These are phyloP conservation scores for Xanthia togata DNA, from an alignment of 2,888 invertebrate species.

Conservation along the genomic window DNA sequence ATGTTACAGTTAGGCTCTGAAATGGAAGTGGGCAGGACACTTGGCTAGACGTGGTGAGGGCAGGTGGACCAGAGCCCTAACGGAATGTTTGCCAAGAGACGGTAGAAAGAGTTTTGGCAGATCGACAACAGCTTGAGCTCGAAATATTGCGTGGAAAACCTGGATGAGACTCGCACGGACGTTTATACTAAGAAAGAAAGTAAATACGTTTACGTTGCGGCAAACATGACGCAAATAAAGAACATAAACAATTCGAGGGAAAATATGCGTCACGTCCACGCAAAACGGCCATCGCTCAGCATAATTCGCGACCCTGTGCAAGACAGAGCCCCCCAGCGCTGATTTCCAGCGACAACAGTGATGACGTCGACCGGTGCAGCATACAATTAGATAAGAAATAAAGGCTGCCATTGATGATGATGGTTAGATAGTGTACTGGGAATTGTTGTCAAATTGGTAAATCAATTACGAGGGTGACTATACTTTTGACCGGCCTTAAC, in stretches of 20 bases:
- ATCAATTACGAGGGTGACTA: not conserved
- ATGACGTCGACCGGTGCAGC: too few species aligned
- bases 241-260: too few species aligned
- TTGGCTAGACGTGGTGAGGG: not conserved
- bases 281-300: too few species aligned
- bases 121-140: too few species aligned
- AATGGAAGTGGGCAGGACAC: not conserved
- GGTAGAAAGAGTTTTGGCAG: not conserved
- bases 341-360: too few species aligned
- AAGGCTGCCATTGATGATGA: not conserved
- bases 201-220: too few species aligned
- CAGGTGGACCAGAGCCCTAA: not conserved
- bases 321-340: too few species aligned
- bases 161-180: not conserved
- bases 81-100: not conserved
- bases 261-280: too few species aligned
- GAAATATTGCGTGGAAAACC: not conserved
- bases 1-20: not conserved
- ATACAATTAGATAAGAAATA: too few species aligned
- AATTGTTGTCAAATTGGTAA: not conserved
- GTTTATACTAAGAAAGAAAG: too few species aligned
- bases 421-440: not conserved
- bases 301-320: too few species aligned
- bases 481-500: constrained; percentile 48
- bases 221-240: too few species aligned